Evolutionary conservation across 2,888 invertebrate genomes (phyloP), one percentile per base, ranked within the genome.

Genomic region (Baronia brevicornis): DNA sequence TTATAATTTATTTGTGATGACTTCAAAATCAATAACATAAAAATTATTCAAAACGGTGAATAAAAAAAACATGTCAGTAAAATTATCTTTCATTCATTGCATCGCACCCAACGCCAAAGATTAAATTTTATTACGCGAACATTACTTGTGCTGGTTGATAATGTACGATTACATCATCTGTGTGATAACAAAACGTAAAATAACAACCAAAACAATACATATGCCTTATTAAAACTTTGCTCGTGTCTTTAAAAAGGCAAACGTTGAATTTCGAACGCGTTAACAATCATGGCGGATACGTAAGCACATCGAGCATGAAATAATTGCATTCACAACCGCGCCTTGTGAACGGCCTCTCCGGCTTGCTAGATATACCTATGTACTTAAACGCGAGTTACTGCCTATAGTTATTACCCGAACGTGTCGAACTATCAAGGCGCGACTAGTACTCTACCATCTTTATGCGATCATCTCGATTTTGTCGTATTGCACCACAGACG

Each of bases 281-380:
- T 55, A 49, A 51, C 59, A 55, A 61, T 68, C 60, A 74, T 73
- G 68, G 73, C 74, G 73, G 73, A 66, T 61, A 57, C 58, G 51
- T 47, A 60, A 57, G 60, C 60, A 62, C 66, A 65, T 64, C 60
- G 63, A 66, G 67, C 70, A 70, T 70, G 66, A 69, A 74, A 73
- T 73, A 71, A 75, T 75, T 78, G 74, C 73, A 75, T 67, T 51
- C 62, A 60, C 62, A 66, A 68, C 65, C 71, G 68, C 71, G 73
- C 72, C 74, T 75, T 62, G 67, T 56, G 60, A 65, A 62, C 68
- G 65, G 68, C 63, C 62, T 64, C 57, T 51, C 45, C 29, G 30
- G 39, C 40, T 53, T 55, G 59, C 55, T 63, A 57, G 55, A 56
- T 65, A 60, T 48, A 68, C 57, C 51, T 58, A 54, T 43, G 57